Evolutionary conservation across 2,113 vertebrate genomes (phyloP).

Genomic region (Boleophthalmus pectinirostris): DNA sequence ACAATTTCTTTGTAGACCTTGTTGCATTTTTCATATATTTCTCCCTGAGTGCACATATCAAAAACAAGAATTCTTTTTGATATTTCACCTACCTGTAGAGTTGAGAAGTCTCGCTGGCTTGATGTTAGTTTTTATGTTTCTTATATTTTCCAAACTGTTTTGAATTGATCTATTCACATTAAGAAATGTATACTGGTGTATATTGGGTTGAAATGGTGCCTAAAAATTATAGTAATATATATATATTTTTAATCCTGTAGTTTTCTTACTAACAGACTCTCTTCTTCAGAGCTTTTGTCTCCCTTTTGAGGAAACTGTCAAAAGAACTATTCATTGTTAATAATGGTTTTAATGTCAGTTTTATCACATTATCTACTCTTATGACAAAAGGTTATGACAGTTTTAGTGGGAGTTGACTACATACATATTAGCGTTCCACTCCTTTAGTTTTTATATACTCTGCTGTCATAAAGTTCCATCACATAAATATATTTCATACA

Average conservation of each 20-base stretch:
- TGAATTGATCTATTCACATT: slow-evolving; percentile 16
- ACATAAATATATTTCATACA: slow-evolving; percentile 12
- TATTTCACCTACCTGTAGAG: slow-evolving; percentile 13
- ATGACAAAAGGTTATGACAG: slow-evolving; percentile 35
- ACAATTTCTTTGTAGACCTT: slow-evolving; percentile 8
- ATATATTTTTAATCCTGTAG: slow-evolving; percentile 46
- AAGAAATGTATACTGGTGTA: not conserved
- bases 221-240: not conserved
- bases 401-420: slow-evolving; percentile 26
- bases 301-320: slow-evolving; percentile 45
- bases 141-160: slow-evolving; percentile 11
- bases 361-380: slow-evolving; percentile 53
- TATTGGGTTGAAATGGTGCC: not conserved
- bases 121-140: slow-evolving; percentile 30
- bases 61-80: slow-evolving; percentile 50
- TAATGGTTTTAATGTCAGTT: slow-evolving; percentile 62
- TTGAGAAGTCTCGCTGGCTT: slow-evolving; percentile 12
- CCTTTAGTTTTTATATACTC: slow-evolving; percentile 43
- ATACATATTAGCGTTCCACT: slow-evolving; percentile 23
- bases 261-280: slow-evolving; percentile 47
- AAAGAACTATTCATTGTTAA: slow-evolving; percentile 59
- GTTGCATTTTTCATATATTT: slow-evolving; percentile 52
- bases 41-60: slow-evolving; percentile 38
- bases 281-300: slow-evolving; percentile 38
- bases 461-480: slow-evolving; percentile 19